A percentile compares a stretch with the other conserved stretches of the same genome.
phyloP scores from a whole-genome alignment of 1,140 invertebrate species.

The Drosophila miranda region DNA sequence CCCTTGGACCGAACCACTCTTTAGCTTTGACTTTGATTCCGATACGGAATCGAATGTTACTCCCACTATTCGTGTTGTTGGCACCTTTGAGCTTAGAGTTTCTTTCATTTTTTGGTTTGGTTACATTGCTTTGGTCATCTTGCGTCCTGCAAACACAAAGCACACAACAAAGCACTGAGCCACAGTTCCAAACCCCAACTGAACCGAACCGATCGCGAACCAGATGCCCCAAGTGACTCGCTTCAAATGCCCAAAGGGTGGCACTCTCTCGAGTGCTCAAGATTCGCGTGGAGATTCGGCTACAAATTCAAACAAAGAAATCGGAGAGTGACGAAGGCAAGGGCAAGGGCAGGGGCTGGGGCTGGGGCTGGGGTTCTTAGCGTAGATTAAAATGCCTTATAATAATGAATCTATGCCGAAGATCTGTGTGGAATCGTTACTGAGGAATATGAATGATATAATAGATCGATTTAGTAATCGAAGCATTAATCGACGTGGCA shows the following conservation, averaged over 20 bases:
- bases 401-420: too few species aligned
- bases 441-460: too few species aligned
- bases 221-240: slow-evolving; percentile 8
- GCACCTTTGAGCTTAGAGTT: slow-evolving; percentile 68
- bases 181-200: slow-evolving; percentile 9
- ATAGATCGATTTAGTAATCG: too few species aligned
- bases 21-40: slow-evolving; percentile 33
- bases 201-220: slow-evolving; percentile 20
- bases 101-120: slow-evolving; percentile 73
- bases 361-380: background rate
- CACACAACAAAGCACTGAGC: background rate
- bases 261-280: background rate
- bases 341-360: background rate
- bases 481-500: too few species aligned
- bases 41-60: slow-evolving; percentile 36
- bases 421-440: too few species aligned
- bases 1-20: slow-evolving; percentile 6
- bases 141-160: slow-evolving; percentile 18
- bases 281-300: background rate
- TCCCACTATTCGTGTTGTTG: slow-evolving; percentile 37
- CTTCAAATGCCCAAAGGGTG: slow-evolving; percentile 5
- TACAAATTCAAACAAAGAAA: background rate
- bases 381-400: background rate
- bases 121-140: slow-evolving; percentile 55
- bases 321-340: too few species aligned